Base-by-base conservation (phyloP, 2,888 invertebrate species). In the Lysandra coridon region DNA sequence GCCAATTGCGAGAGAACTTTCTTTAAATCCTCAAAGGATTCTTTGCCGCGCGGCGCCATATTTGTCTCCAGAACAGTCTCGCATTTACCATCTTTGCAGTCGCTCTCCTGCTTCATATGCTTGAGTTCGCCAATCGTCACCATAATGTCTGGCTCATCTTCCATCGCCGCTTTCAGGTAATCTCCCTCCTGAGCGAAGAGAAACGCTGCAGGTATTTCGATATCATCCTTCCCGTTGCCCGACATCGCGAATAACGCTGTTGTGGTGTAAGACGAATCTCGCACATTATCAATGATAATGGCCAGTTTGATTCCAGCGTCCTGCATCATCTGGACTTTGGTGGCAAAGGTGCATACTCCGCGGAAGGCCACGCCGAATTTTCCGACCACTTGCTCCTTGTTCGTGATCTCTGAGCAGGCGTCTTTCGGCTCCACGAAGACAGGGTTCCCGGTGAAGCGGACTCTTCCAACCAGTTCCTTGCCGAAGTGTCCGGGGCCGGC, bases 231-330 rank as follows among this genome's bases (percentile, higher is more conserved):
- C 0, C 98, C 98, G 90, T 99, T 99, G 1, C 98, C 98, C 0
- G 98, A 98, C 99, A 99, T 99, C 4, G 98, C 98, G 92, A 99
- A 99, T 93, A 98, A 96, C 0, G 98, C 97, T 1, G 97, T 97
- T 78, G 95, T 96, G 53, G 96, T 95, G 73, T 97, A 96, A 79
- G 97, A 97, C 60, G 97, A 97, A 49, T 96, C 97, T 4, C 96
- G 95, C 14, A 96, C 95, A 90, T 98, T 98, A 91, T 98, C 98
- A 82, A 97, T 92, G 64, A 99, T 97, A 85, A 99, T 97, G 30
- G 97, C 97, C 33, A 97, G 98, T 60, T 96, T 92, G 0, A 97
- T 99, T 23, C 98, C 98, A 4, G 97, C 97, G 79, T 95, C 95
- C 93, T 99, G 97, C 60, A 98, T 95, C 84, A 96, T 95, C 78